Conservation (phyloP, 2,888 invertebrate genomes). For the Rhagophthalmus giganteus region DNA sequence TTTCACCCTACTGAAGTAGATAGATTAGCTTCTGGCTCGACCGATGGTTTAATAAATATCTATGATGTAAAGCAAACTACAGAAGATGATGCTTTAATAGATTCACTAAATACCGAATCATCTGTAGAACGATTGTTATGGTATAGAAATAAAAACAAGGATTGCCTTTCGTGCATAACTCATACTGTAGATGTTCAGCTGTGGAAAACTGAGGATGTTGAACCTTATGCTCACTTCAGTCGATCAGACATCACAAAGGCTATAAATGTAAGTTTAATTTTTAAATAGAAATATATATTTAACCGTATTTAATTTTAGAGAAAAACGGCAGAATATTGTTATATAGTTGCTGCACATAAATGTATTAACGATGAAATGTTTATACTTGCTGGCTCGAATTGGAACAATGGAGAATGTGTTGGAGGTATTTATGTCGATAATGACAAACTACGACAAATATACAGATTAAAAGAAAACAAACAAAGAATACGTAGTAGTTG, state of each 20-base stretch:
- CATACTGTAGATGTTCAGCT: conserved; percentile 72
- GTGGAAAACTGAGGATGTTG: conserved; percentile 68
- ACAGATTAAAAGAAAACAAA: conserved; percentile 65
- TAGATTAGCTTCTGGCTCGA: conserved; percentile 72
- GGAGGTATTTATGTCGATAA: conserved; percentile 56
- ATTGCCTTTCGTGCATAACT: conserved; percentile 67
- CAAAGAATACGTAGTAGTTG: conserved; percentile 74
- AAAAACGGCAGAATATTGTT: conserved; percentile 64
- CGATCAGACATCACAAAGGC: conserved; percentile 63
- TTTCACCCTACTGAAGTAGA: conserved; percentile 73
- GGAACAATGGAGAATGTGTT: conserved; percentile 63
- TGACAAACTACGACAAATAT: conserved; percentile 59
- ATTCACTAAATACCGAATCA: conserved; percentile 77
- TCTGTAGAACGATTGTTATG: conserved; percentile 70
- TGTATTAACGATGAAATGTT: conserved; percentile 57
- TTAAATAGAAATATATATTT: too few relatives aligned
- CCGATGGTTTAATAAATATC: conserved; percentile 83
- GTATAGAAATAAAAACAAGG: conserved; percentile 55
- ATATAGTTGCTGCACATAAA: conserved; percentile 65
- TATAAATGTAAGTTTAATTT: conserved; percentile 56
- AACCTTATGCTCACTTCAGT: conserved; percentile 61
- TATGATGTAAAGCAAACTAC: conserved; percentile 72
- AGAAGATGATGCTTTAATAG: conserved; percentile 80
- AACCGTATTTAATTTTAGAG: conserved; percentile 55
- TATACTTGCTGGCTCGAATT: conserved; percentile 68